phyloP scores from a whole-genome alignment of 2,113 vertebrate genomes.

The Delphinapterus leucas region DNA sequence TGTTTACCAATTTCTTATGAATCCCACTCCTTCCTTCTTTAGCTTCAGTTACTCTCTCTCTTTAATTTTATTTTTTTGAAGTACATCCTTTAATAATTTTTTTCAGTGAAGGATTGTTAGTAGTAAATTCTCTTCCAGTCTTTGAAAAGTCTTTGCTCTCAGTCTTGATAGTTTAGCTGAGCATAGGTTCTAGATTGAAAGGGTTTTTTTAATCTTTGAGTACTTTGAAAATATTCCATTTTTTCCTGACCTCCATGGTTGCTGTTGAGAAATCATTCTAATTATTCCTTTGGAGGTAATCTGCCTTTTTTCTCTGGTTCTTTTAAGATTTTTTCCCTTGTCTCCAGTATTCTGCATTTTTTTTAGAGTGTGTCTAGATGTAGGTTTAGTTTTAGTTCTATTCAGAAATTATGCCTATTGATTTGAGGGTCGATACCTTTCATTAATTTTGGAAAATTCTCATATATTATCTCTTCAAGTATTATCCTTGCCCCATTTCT shows the following conservation, averaged over 20 bases:
- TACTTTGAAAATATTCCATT: not conserved
- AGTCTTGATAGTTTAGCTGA: not conserved
- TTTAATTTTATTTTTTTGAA: not conserved
- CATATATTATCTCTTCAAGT: not conserved
- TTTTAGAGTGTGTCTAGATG: not conserved
- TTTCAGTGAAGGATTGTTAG: not conserved
- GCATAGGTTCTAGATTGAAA: not conserved
- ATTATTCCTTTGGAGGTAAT: not conserved
- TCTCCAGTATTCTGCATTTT: not conserved
- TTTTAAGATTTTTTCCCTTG: not conserved
- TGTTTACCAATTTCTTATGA: not conserved
- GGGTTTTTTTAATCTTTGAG: not conserved
- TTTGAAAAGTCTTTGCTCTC: not conserved
- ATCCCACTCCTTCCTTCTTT: slow-evolving; percentile 89
- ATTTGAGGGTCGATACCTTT: not conserved
- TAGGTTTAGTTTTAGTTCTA: not conserved
- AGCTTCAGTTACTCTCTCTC: slow-evolving; percentile 83
- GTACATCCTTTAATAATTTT: not conserved
- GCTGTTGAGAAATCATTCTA: not conserved
- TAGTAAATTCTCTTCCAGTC: not conserved
- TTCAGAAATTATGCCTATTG: not conserved
- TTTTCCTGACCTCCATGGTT: not conserved
- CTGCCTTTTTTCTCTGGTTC: not conserved
- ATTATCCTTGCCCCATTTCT: not conserved
- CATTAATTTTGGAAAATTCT: not conserved